phyloP scores from a whole-genome alignment of 2,888 invertebrate species.

The Acheta domesticus region DNA sequence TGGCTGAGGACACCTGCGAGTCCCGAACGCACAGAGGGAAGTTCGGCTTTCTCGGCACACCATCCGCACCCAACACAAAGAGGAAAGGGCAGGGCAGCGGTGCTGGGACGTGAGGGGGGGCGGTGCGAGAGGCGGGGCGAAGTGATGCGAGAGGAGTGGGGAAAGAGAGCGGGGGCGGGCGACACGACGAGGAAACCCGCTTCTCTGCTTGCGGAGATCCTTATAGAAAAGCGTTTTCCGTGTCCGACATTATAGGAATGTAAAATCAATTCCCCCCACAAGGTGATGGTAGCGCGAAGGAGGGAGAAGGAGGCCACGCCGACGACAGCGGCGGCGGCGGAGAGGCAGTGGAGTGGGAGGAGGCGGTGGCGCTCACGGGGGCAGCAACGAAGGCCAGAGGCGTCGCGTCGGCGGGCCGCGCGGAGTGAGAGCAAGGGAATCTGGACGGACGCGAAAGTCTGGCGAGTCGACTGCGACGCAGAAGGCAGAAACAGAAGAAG shows the following conservation, averaged over 20 bases:
- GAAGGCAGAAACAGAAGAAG: no score
- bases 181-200: not conserved
- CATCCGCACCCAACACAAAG: no score
- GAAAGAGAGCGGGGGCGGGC: not conserved
- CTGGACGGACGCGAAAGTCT: no score
- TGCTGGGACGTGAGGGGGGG: no score
- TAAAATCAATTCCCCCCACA: not conserved
- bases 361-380: not conserved
- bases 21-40: no score
- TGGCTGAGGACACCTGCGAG: no score
- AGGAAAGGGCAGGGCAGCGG: no score
- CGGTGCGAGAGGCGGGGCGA: no score
- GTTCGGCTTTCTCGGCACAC: no score
- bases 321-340: not conserved
- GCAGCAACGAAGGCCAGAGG: not conserved
- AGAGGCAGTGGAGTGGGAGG: not conserved
- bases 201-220: slow-evolving; percentile 11
- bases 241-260: slow-evolving; percentile 18
- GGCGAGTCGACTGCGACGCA: no score
- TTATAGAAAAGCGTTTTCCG: slow-evolving; percentile 18
- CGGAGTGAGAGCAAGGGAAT: no score
- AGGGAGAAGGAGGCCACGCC: not conserved
- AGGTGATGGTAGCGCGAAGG: not conserved
- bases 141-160: no score
- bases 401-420: not conserved